Percentiles rank a stretch among this genome's conserved stretches.
Conservation (phyloP, 2,888 invertebrate species). For the Cerastis leucographa region DNA sequence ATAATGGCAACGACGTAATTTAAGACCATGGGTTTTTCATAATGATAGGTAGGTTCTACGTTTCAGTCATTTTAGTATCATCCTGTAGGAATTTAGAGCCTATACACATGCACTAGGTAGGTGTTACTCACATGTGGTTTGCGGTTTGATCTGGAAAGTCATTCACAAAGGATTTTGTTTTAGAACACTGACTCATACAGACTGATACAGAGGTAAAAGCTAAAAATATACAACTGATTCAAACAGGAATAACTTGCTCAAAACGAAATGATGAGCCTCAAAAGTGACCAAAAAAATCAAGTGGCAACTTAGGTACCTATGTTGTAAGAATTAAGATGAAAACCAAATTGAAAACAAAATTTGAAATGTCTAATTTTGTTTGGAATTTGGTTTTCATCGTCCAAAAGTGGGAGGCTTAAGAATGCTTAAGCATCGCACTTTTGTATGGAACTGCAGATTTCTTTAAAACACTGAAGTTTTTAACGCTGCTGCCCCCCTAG, state of each 20-base stretch:
- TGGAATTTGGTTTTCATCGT: too few relatives aligned
- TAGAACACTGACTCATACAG: conserved; percentile 1
- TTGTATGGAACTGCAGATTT: neutral
- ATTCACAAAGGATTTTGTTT: conserved; percentile 29
- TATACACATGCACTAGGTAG: neutral
- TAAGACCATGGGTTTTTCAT: neutral
- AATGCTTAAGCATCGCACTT: neutral
- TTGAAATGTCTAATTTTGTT: too few relatives aligned
- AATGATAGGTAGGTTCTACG: neutral
- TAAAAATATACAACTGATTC: neutral
- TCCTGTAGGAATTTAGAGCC: neutral
- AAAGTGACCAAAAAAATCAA: neutral
- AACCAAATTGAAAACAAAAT: neutral
- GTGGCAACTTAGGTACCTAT: neutral
- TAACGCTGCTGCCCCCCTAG: too few relatives aligned
- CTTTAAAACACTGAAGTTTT: neutral
- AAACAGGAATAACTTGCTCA: conserved; percentile 15
- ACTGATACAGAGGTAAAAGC: neutral
- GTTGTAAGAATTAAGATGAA: neutral
- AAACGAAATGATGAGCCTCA: conserved; percentile 6
- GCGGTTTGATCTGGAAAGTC: conserved; percentile 17
- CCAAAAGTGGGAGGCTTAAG: too few relatives aligned
- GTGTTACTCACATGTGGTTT: conserved; percentile 24
- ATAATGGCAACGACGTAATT: neutral
- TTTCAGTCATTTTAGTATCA: neutral